Evolutionary conservation across 2,888 invertebrate genomes (phyloP).

Genomic region (Cyrtodaria siliqua): DNA sequence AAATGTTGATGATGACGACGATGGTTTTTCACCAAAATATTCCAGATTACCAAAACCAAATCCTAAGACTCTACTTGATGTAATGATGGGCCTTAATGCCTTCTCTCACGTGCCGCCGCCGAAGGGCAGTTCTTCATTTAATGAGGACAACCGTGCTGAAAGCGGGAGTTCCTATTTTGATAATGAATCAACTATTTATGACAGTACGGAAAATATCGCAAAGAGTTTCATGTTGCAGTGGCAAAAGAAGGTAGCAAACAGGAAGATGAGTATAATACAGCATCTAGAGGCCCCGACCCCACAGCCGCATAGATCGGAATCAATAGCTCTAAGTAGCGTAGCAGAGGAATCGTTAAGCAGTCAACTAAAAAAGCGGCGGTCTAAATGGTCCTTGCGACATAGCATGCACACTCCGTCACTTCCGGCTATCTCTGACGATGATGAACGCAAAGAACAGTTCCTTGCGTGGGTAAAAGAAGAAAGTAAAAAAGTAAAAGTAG

Average conservation of each 20-base stretch:
- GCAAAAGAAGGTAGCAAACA: conserved; percentile 48
- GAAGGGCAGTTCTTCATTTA: background rate
- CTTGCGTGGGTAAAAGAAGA: conserved; percentile 64
- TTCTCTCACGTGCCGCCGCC: conserved; percentile 48
- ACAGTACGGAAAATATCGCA: conserved; percentile 54
- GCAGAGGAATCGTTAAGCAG: conserved; percentile 24
- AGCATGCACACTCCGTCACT: conserved; percentile 32
- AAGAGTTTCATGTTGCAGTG: conserved; percentile 54
- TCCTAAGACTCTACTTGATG: conserved; percentile 54
- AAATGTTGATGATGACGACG: conserved; percentile 4
- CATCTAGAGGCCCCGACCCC: conserved; percentile 40
- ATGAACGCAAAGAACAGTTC: conserved; percentile 60
- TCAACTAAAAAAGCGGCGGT: conserved; percentile 32
- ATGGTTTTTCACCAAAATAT: background rate
- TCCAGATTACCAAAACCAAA: conserved; percentile 41
- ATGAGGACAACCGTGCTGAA: conserved; percentile 14
- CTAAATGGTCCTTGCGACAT: conserved; percentile 40
- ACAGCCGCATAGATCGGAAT: conserved; percentile 21
- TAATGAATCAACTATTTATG: conserved; percentile 2
- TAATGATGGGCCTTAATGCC: conserved; percentile 60
- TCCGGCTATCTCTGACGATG: conserved; percentile 51
- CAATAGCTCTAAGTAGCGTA: conserved; percentile 39
- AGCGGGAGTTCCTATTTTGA: conserved; percentile 14
- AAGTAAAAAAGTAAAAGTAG: conserved; percentile 36
- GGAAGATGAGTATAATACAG: conserved; percentile 49